phyloP scores from a whole-genome alignment of 2,888 invertebrate genomes.

The Nemurella pictetii region DNA sequence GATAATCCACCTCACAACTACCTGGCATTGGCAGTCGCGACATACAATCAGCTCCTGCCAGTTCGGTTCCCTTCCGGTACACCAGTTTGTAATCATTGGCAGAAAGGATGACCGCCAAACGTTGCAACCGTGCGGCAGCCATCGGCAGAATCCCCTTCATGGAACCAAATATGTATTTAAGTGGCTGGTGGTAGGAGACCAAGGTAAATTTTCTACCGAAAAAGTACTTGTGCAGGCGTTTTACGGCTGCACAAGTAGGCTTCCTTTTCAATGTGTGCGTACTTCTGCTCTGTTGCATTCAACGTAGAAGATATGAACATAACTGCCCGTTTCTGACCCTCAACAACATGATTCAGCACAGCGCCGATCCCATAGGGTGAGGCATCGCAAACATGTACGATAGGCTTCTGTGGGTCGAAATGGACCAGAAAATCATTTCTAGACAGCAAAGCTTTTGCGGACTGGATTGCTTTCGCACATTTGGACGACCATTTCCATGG shows the following conservation, averaged over 20 bases:
- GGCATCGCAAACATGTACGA: constrained; percentile 38
- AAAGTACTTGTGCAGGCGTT: constrained; percentile 44
- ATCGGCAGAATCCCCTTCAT: constrained; percentile 43
- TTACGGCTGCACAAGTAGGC: constrained; percentile 32
- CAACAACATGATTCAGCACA: constrained; percentile 31
- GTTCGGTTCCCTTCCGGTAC: constrained; percentile 4
- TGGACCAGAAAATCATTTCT: constrained; percentile 26
- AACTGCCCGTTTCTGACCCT: constrained; percentile 24
- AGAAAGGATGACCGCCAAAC: constrained; percentile 43
- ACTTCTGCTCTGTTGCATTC: constrained; percentile 26
- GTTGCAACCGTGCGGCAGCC: constrained; percentile 42
- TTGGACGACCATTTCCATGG: neutral
- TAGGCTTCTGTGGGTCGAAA: constrained; percentile 36
- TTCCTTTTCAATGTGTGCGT: constrained; percentile 32
- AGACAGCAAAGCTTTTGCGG: constrained; percentile 14
- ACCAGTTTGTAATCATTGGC: constrained; percentile 43
- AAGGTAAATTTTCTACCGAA: constrained; percentile 42
- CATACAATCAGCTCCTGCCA: constrained; percentile 23
- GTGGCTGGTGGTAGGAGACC: constrained; percentile 42
- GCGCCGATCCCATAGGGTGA: constrained; percentile 32
- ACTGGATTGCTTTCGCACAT: neutral
- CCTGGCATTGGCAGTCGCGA: constrained; percentile 10
- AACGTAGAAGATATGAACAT: constrained; percentile 29
- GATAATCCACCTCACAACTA: neutral
- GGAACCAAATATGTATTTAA: constrained; percentile 42